Conservation (phyloP, 2,113 vertebrate genomes). For the Bos javanicus region DNA sequence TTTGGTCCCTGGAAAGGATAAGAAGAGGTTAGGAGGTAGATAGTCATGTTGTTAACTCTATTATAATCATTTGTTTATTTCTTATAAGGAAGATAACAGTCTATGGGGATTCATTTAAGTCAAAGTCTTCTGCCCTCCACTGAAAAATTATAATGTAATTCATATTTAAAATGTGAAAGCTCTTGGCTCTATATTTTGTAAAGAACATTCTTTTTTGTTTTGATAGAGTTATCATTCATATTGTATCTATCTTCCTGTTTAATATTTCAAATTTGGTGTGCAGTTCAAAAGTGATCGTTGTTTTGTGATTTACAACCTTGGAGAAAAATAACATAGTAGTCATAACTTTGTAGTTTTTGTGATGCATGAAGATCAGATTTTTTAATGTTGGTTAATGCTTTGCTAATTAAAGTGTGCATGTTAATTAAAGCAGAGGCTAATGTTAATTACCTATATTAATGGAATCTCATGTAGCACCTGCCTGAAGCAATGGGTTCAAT, state of each 20-base stretch:
- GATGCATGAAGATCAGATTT: constrained; percentile 93
- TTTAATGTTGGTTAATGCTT: constrained; percentile 95
- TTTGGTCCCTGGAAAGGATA: not conserved
- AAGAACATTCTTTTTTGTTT: constrained; percentile 37
- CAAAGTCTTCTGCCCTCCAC: not conserved
- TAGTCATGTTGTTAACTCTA: not conserved
- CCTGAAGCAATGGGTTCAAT: constrained; percentile 94
- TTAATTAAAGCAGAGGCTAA: constrained; percentile 98
- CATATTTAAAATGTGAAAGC: constrained; percentile 36
- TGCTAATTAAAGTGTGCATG: constrained; percentile 98
- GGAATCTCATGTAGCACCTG: constrained; percentile 96
- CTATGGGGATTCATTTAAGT: not conserved
- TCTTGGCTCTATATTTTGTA: not conserved
- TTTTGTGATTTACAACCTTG: constrained; percentile 82
- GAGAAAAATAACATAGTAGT: constrained; percentile 85
- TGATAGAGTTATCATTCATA: constrained; percentile 35
- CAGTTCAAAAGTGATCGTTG: constrained; percentile 72
- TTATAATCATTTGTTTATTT: not conserved
- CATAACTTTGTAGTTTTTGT: constrained; percentile 86
- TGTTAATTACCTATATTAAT: constrained; percentile 99
- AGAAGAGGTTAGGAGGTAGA: not conserved
- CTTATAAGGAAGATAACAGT: not conserved
- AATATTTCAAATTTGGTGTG: constrained; percentile 63
- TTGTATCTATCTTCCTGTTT: constrained; percentile 42
- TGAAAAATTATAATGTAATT: constrained; percentile 15